Evolutionary conservation across 2,888 invertebrate species (phyloP), one percentile per base, ranked within the genome.

Genomic region (Altica lythri): DNA sequence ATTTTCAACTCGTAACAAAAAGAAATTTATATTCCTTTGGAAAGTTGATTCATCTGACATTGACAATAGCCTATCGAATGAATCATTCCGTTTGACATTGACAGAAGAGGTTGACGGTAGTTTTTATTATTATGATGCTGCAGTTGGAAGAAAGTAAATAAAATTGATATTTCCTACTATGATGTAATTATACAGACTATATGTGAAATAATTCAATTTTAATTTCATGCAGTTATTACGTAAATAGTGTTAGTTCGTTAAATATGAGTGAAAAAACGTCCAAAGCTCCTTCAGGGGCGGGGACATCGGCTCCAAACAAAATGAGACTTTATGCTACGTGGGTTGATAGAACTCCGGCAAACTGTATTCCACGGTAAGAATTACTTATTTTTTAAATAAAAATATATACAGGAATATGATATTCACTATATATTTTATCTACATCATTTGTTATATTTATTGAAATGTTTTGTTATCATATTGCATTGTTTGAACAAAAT

Each of bases 301-400:
- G 75, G 70, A 77, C 80, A 29, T 76, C 77, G 67, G 76, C 76
- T 67, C 75, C 76, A 55, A 75, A 76, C 69, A 92, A 91, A 84
- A 98, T 98, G 97, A 95, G 95, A 81, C 86, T 99, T 72, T 99
- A 97, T 82, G 98, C 98, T 67, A 95, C 97, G 71, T 97, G 97
- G 96, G 95, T 97, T 67, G 98, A 99, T 81, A 88, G 98, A 77
- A 96, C 97, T 64, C 94, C 97, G 65, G 90, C 97, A 65, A 96
- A 95, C 80, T 96, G 97, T 80, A 95, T 97, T 79, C 96, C 97
- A 77, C 94, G 97, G 96, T 96, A 83, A 79, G 77, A 54, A 46
- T 27, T 27, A n/a, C n/a, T 27, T 27, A 27, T 2, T 5, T 27
- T 27, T 27, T 10, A 27, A 5, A 27, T 3, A n/a, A 27, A 27